phyloP scores from a whole-genome alignment of 2,113 vertebrate species.

The Rhynchomys soricoides region DNA sequence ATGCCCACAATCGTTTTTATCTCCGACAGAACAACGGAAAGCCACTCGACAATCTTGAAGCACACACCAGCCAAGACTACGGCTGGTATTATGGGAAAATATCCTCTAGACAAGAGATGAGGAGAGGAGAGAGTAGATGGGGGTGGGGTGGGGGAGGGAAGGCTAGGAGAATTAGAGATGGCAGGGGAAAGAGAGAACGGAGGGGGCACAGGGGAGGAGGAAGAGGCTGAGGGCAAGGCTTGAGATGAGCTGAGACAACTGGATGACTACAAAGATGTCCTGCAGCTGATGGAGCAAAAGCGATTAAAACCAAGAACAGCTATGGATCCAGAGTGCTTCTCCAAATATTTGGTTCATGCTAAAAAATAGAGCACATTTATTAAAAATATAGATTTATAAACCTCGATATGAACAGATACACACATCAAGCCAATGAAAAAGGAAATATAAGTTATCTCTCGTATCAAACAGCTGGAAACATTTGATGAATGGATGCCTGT shows the following conservation, averaged over 20 bases:
- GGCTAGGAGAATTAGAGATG: neutral
- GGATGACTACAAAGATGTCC: constrained; percentile 60
- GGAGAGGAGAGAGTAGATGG: no score
- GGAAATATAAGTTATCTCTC: constrained; percentile 80
- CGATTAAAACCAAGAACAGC: constrained; percentile 75
- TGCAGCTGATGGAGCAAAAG: constrained; percentile 73
- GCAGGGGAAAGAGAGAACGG: neutral
- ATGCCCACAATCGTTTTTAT: neutral
- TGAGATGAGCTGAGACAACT: neutral
- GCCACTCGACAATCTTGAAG: constrained; percentile 11
- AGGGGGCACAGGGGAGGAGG: no score
- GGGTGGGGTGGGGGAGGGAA: rapidly evolving
- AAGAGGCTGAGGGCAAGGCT: neutral
- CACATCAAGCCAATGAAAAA: constrained; percentile 83
- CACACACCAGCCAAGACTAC: constrained; percentile 59
- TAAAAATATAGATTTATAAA: constrained; percentile 92
- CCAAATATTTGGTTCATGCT: constrained; percentile 88
- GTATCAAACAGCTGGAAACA: constrained; percentile 81
- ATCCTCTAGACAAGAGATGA: neutral
- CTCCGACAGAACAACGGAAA: constrained; percentile 39
- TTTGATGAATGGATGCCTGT: constrained; percentile 63
- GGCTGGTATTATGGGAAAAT: constrained; percentile 22
- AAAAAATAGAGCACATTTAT: constrained; percentile 91
- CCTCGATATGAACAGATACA: constrained; percentile 86
- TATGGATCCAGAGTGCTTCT: constrained; percentile 77